These are phyloP conservation scores for Stictocephala bisonia DNA, from an alignment of 2,888 invertebrate genomes.

Conservation along the genomic window DNA sequence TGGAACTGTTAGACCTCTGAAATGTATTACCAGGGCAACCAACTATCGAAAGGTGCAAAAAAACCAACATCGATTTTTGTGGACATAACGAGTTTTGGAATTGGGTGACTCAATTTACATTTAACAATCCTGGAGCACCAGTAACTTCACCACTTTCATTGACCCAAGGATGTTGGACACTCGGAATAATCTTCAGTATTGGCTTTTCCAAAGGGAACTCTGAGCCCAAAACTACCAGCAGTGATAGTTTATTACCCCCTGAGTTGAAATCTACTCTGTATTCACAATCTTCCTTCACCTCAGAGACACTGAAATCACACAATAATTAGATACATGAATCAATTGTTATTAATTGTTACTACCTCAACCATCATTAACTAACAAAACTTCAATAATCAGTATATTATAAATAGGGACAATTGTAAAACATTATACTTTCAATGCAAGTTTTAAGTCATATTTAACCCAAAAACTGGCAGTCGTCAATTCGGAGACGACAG, in stretches of 20 bases:
- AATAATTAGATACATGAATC: background rate
- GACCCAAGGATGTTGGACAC: constrained; percentile 79
- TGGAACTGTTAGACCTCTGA: too few relatives aligned
- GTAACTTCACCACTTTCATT: constrained; percentile 76
- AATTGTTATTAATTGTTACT: background rate
- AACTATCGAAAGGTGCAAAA: too few relatives aligned
- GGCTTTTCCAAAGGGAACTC: constrained; percentile 84
- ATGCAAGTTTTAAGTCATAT: too few relatives aligned
- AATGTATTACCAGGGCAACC: too few relatives aligned
- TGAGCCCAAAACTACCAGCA: constrained; percentile 74
- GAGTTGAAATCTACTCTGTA: constrained; percentile 78
- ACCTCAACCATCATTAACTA: constrained; percentile 40
- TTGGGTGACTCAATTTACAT: too few relatives aligned
- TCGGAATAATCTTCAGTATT: constrained; percentile 74
- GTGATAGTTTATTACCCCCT: constrained; percentile 73
- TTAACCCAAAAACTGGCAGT: too few relatives aligned
- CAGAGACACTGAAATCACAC: constrained; percentile 70
- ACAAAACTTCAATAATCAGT: constrained; percentile 2
- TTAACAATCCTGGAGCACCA: constrained; percentile 79
- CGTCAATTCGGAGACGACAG: too few relatives aligned
- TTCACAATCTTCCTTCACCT: constrained; percentile 76
- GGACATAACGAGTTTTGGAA: too few relatives aligned
- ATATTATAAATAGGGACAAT: constrained; percentile 17
- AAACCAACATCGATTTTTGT: too few relatives aligned
- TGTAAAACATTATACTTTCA: constrained; percentile 28